phyloP scores from a whole-genome alignment of 2,888 invertebrate genomes.

The Caenorhabditis japonica region DNA sequence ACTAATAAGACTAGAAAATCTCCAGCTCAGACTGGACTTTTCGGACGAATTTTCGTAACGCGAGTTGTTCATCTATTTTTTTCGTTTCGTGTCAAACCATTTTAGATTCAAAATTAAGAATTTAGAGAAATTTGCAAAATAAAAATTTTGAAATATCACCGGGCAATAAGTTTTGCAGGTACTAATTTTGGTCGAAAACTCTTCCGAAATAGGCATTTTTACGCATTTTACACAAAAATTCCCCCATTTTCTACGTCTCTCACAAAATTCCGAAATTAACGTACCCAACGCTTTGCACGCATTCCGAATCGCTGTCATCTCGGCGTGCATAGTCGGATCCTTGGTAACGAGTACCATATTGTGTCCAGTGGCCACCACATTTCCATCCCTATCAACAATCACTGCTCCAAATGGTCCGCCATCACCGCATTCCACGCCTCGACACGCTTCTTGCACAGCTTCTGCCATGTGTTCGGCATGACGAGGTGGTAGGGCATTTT shows the following conservation, averaged over 20 bases:
- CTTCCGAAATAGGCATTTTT: too few relatives aligned
- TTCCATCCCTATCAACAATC: constrained; percentile 65
- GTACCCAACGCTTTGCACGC: constrained; percentile 65
- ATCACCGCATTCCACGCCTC: constrained; percentile 67
- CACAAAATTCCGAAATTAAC: not conserved
- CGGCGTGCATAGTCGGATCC: constrained; percentile 76
- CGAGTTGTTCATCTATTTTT: too few relatives aligned
- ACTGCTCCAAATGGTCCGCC: constrained; percentile 76
- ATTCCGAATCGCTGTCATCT: constrained; percentile 72
- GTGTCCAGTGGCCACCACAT: constrained; percentile 70
- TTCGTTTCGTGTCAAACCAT: too few relatives aligned
- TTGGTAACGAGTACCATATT: constrained; percentile 72
- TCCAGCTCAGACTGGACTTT: too few relatives aligned
- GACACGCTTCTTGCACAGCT: constrained; percentile 71
- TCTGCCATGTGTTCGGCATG: constrained; percentile 63
- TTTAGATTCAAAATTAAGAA: too few relatives aligned
- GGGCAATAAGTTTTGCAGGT: too few relatives aligned
- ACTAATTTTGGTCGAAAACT: too few relatives aligned
- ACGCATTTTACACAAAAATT: too few relatives aligned
- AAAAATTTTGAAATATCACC: too few relatives aligned
- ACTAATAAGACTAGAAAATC: too few relatives aligned
- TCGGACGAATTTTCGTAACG: too few relatives aligned
- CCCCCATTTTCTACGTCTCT: not conserved
- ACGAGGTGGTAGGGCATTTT: constrained; percentile 6
- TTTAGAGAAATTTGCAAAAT: too few relatives aligned